Base-by-base conservation (phyloP, 1,140 invertebrate genomes). In the Bombus ignitus region DNA sequence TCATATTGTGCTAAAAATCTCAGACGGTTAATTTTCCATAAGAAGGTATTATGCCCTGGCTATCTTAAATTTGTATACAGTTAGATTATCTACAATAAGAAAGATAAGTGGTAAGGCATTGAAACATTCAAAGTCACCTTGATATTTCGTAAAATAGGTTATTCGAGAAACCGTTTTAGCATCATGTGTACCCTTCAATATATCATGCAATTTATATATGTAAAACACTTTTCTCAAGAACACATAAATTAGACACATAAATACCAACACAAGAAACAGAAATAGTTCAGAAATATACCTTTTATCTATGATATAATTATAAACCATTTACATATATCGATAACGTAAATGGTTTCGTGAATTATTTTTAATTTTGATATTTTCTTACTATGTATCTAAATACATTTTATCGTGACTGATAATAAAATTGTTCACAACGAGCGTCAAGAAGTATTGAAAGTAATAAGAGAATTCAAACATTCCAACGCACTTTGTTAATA, bases 51-150 rank as follows among this genome's bases (percentile, higher is more conserved):
- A n/a, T n/a, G 12, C 10, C 4, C 28, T 28, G 12, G 25, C 28
- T 62, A 62, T 62, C 59, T 62, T 4, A n/a, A 62, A 62, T 28
- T 28, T 28, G 28, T 28, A n/a, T 62, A 62, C 28, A 62, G 3
- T 62, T n/a, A 62, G 59, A n/a, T 62, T 32, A 32, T 65, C n/a
- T 18, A 18, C 62, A 32, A 2, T 15, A 66, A 32, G 5, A 15
- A 32, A 13, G 12, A 6, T 32, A 66, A 32, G n/a, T 32, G 32
- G 62, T 1, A 2, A 15, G 65, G 15, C 2, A 13, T 18, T 66
- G n/a, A 66, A 66, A 66, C 15, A 18, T 66, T 32, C 65, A 66
- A 66, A 32, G n/a, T 66, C 65, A 66, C 65, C 65, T 66, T 66
- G 65, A 66, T 66, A 66, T 35, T 66, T 66, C 15, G 65, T 32